Base-by-base conservation (phyloP, 2,113 vertebrate genomes). In the Clarias magur region DNA sequence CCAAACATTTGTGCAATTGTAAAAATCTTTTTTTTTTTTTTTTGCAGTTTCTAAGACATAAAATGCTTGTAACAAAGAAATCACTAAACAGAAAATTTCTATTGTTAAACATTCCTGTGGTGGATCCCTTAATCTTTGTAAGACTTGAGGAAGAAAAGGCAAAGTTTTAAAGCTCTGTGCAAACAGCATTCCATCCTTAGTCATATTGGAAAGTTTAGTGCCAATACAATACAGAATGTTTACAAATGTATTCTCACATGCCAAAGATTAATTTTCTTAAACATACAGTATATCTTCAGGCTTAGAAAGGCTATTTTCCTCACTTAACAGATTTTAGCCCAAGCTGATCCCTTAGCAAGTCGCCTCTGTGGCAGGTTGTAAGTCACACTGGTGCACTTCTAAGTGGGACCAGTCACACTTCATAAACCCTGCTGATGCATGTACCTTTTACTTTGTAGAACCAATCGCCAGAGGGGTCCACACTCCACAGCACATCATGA, bases 331-430 rank as follows among this genome's bases (percentile, higher is more conserved):
- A 62, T 38, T 80, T 67, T 80, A 87, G 85, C 72, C 56, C 80
- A 90, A 84, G 87, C 91, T 86, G 87, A 80, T 91, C 88, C 88
- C 85, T 72, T 84, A 89, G 88, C 88, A 86, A 90, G 89, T 89
- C 79, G 88, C 88, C 92, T 79, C 89, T 90, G 62, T 84, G 91
- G 90, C 86, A 82, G 89, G 90, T 89, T 82, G 88, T 89, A 87
- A 91, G 89, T 89, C 80, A 87, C 88, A 73, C 89, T 81, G 82
- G 86, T 93, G 87, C 91, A 91, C 91, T 86, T 93, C 92, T 93
- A 84, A 93, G 92, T 75, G 81, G 89, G 81, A 90, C 82, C 73
- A 78, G 91, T 89, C 90, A 91, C 91, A 91, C 90, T 91, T 91
- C 91, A 93, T 91, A 91, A 94, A 93, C 90, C 88, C 87, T 88